A percentile compares a stretch with the other conserved stretches of the same genome.
Conservation (phyloP, 2,113 vertebrate species). For the Ranitomeya variabilis region DNA sequence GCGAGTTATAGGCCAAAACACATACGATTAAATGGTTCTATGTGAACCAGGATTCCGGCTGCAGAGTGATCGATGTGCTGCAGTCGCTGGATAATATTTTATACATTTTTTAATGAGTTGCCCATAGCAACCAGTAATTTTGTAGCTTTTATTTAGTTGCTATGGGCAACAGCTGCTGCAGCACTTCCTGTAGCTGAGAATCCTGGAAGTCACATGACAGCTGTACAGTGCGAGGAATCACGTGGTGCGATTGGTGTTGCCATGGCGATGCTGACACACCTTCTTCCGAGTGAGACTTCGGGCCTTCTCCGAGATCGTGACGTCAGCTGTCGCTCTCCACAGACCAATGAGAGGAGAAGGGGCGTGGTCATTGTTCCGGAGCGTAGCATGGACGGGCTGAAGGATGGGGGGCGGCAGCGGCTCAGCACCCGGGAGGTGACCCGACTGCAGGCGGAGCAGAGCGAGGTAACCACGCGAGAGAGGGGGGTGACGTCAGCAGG, state of each 20-base stretch:
- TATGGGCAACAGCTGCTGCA: not conserved
- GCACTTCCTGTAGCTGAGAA: not conserved
- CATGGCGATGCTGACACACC: conserved; percentile 4
- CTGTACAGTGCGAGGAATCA: not conserved
- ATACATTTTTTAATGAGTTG: too few relatives aligned
- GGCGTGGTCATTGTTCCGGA: conserved; percentile 16
- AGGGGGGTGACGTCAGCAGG: not conserved
- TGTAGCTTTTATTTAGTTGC: not conserved
- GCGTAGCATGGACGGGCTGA: conserved; percentile 50
- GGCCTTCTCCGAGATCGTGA: not conserved
- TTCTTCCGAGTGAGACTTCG: conserved; percentile 18
- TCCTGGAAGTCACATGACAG: not conserved
- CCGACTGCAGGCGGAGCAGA: conserved; percentile 83
- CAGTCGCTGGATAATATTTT: too few relatives aligned
- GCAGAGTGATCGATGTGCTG: too few relatives aligned
- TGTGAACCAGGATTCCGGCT: too few relatives aligned
- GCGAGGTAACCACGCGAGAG: conserved; percentile 78
- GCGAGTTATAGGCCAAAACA: too few relatives aligned
- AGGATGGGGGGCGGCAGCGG: conserved; percentile 37
- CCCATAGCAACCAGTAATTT: too few relatives aligned
- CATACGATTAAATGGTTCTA: too few relatives aligned
- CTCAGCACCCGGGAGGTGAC: conserved; percentile 69
- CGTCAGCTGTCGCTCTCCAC: not conserved
- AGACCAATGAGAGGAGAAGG: not conserved
- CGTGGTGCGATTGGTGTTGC: not conserved